phyloP scores from a whole-genome alignment of 2,888 invertebrate species.

The Hypomecis punctinalis region DNA sequence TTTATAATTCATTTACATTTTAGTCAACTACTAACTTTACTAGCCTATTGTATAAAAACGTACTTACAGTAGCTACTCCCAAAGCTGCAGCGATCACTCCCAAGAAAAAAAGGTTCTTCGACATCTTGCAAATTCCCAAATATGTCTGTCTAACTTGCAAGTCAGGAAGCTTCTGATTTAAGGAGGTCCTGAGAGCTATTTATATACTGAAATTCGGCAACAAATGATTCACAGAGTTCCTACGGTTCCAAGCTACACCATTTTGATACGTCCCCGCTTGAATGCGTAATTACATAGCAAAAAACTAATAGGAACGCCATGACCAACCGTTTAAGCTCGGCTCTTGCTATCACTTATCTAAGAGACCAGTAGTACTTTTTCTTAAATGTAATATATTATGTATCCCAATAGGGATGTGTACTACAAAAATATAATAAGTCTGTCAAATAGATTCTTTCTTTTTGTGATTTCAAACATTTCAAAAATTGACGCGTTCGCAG shows the following conservation, averaged over 20 bases:
- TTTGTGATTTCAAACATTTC: too few relatives aligned
- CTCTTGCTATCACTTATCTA: constrained; percentile 1
- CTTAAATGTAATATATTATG: too few relatives aligned
- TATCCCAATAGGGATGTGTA: too few relatives aligned
- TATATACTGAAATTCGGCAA: constrained; percentile 15
- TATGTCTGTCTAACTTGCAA: constrained; percentile 3
- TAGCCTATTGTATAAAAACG: too few relatives aligned
- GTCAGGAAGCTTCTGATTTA: constrained; percentile 3
- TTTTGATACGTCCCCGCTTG: constrained; percentile 13
- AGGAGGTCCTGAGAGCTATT: constrained; percentile 15
- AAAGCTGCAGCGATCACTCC: constrained; percentile 29
- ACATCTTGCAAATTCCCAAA: constrained; percentile 17
- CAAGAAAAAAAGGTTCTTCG: constrained; percentile 22
- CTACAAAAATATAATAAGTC: too few relatives aligned
- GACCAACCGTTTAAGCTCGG: constrained; percentile 4
- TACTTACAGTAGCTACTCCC: constrained; percentile 34
- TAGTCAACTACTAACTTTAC: too few relatives aligned
- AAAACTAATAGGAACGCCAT: constrained; percentile 11
- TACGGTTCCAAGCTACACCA: not conserved
- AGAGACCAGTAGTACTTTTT: not conserved
- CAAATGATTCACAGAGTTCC: constrained; percentile 1
- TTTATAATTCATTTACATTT: too few relatives aligned
- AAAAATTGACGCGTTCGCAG: too few relatives aligned
- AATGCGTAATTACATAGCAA: constrained; percentile 13
- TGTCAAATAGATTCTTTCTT: too few relatives aligned